Conservation (phyloP, 2,113 vertebrate genomes). For the Hystrix brachyura region DNA sequence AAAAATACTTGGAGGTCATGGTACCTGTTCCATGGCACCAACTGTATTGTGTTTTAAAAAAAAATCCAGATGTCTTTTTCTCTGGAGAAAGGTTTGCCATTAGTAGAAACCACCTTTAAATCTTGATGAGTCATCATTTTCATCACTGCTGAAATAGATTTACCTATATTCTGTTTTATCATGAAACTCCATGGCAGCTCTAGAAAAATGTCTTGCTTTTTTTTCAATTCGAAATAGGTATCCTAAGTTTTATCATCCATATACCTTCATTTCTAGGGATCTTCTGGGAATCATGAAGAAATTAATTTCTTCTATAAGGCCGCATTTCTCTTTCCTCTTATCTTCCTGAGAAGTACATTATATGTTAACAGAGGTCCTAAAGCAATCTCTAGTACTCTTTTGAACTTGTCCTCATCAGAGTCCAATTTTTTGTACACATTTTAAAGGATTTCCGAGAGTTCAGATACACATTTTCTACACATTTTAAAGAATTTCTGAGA, state of each 20-base stretch:
- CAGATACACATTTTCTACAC: background rate
- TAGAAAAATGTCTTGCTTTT: background rate
- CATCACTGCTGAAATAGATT: slow-evolving; percentile 19
- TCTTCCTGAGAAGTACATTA: background rate
- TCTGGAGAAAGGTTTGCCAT: slow-evolving; percentile 7
- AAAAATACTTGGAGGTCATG: background rate
- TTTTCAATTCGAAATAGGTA: background rate
- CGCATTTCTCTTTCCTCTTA: background rate
- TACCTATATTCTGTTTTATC: slow-evolving; percentile 8
- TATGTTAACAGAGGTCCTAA: background rate
- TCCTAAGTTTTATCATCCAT: background rate
- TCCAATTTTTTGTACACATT: background rate
- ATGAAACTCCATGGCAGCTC: background rate
- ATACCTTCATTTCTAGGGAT: background rate
- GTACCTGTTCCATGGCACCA: background rate
- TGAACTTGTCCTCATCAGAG: background rate
- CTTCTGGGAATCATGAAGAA: background rate
- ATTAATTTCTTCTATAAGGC: background rate
- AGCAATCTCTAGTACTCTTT: slow-evolving; percentile 21
- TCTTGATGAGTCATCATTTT: slow-evolving; percentile 17
- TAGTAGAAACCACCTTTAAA: slow-evolving; percentile 36
- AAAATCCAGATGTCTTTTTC: slow-evolving; percentile 34
- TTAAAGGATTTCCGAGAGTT: background rate
- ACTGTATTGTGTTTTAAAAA: background rate
- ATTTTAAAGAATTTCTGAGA: slow-evolving; percentile 51